Percentiles rank a stretch among this genome's conserved stretches.
Evolutionary conservation across 2,888 invertebrate species (phyloP).

Genomic region (Rhamphomyia laevipes): DNA sequence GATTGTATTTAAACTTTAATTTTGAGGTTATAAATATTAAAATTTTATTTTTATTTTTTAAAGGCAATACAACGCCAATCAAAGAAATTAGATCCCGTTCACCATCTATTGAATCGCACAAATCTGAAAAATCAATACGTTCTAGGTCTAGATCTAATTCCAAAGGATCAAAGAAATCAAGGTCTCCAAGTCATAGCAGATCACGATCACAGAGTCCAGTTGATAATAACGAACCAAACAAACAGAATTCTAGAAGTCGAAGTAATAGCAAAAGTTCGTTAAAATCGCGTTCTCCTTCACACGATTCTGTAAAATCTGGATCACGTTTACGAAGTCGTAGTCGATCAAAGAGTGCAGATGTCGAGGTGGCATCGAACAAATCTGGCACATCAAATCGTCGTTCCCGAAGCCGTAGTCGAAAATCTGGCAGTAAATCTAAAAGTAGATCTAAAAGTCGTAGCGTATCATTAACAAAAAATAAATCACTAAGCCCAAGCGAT

Average conservation of each 20-base stretch:
- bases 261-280: slow-evolving; percentile 12
- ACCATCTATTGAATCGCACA: slow-evolving; percentile 8
- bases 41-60: neutral
- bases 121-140: too few species aligned
- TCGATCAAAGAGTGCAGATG: slow-evolving; percentile 8
- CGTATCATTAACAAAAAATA: slow-evolving; percentile 20
- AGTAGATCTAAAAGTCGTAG: slow-evolving; percentile 24
- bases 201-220: slow-evolving; percentile 9
- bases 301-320: slow-evolving; percentile 9
- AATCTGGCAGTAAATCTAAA: slow-evolving; percentile 7
- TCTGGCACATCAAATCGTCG: neutral
- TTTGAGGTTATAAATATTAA: too few species aligned
- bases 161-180: slow-evolving; percentile 10
- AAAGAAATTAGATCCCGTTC: slow-evolving; percentile 11
- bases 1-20: too few species aligned
- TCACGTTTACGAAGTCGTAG: slow-evolving; percentile 18
- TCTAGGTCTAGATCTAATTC: neutral
- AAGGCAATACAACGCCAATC: slow-evolving; percentile 7
- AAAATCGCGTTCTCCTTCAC: slow-evolving; percentile 11
- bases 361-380: neutral
- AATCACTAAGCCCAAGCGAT: slow-evolving; percentile 10
- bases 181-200: slow-evolving; percentile 10
- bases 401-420: slow-evolving; percentile 19
- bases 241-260: slow-evolving; percentile 16
- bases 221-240: slow-evolving; percentile 2